phyloP scores from a whole-genome alignment of 2,888 invertebrate genomes.

The Sesia bembeciformis region DNA sequence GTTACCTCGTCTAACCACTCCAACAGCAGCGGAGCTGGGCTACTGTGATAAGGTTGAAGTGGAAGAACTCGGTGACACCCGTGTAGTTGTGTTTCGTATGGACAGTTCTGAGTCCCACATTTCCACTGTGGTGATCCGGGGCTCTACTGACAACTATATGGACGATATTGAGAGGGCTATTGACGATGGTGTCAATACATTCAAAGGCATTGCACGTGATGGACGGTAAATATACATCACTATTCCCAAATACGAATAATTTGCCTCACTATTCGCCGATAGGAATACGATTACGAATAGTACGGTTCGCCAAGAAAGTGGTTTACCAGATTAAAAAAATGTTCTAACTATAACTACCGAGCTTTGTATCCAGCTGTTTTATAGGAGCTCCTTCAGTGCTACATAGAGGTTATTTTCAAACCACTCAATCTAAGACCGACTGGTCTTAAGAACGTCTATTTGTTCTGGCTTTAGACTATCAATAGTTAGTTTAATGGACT shows the following conservation, averaged over 20 bases:
- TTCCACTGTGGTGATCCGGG: conserved; percentile 94
- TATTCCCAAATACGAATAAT: neutral
- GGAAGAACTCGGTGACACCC: conserved; percentile 96
- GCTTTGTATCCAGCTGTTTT: no score
- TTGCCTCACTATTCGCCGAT: neutral
- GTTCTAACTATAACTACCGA: no score
- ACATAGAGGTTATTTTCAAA: no score
- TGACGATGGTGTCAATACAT: conserved; percentile 99
- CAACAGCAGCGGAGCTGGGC: conserved; percentile 92
- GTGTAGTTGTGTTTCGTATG: conserved; percentile 94
- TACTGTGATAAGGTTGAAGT: conserved; percentile 91
- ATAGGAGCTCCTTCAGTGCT: no score
- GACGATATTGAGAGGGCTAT: conserved; percentile 98
- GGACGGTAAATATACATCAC: conserved; percentile 53
- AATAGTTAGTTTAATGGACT: no score
- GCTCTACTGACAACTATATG: conserved; percentile 98
- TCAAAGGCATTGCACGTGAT: conserved; percentile 90
- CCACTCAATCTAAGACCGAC: no score
- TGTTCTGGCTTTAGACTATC: no score
- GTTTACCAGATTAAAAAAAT: no score
- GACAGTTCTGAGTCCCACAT: conserved; percentile 89
- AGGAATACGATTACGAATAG: no score
- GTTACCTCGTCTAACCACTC: conserved; percentile 80
- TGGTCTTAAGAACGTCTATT: no score
- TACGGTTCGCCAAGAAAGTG: neutral